A percentile compares a stretch with the other conserved stretches of the same genome.
These are phyloP conservation scores for Catharus minimus DNA, from an alignment of 2,113 vertebrate genomes.

Conservation along the genomic window DNA sequence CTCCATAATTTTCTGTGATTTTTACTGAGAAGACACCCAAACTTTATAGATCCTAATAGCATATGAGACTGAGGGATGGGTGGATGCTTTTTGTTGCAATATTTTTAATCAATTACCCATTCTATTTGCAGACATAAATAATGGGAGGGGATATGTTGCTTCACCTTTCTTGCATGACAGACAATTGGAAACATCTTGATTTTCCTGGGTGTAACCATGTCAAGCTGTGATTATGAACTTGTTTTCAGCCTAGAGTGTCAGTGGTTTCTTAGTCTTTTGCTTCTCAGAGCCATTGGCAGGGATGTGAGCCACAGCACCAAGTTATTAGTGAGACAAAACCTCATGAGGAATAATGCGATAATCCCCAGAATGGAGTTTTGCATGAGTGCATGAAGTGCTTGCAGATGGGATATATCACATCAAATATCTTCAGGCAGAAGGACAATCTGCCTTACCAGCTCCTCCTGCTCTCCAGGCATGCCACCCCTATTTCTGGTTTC, in stretches of 20 bases:
- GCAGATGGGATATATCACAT: neutral
- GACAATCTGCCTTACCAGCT: neutral
- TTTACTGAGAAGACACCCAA: neutral
- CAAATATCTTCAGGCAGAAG: neutral
- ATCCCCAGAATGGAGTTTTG: neutral
- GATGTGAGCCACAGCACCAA: neutral
- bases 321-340: neutral
- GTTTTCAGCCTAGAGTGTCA: neutral
- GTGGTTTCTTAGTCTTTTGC: neutral
- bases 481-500: neutral
- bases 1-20: neutral
- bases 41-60: neutral
- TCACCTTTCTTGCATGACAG: neutral
- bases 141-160: neutral
- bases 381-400: neutral
- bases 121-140: neutral
- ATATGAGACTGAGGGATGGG: neutral
- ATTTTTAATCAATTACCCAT: neutral
- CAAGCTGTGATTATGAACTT: neutral
- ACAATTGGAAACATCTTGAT: neutral
- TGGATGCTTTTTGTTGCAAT: neutral
- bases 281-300: neutral
- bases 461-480: neutral
- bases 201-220: neutral
- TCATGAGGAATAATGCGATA: neutral